phyloP scores from a whole-genome alignment of 2,888 invertebrate genomes.

The Caenorhabditis sp. region DNA sequence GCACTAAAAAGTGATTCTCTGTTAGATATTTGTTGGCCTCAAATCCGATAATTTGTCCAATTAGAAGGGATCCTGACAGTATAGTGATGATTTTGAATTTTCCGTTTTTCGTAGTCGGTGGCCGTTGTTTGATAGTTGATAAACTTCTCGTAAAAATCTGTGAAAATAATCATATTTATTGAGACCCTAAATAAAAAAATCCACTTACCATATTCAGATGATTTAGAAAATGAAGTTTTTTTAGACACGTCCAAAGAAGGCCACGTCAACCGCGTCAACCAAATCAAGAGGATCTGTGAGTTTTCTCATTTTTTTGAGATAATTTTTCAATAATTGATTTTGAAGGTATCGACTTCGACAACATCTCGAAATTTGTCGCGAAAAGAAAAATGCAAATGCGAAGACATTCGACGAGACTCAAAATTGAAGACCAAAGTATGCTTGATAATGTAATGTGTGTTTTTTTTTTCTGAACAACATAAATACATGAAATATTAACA shows the following conservation, averaged over 20 bases:
- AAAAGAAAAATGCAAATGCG: conserved; percentile 40
- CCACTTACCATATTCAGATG: neutral
- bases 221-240: neutral
- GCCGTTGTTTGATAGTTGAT: neutral
- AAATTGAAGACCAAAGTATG: conserved; percentile 57
- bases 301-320: neutral
- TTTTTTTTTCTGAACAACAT: neutral
- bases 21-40: neutral
- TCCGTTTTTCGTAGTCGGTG: neutral
- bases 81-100: neutral
- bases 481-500: neutral
- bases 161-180: neutral
- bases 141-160: conserved; percentile 2
- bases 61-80: conserved; percentile 10
- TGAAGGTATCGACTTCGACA: conserved; percentile 15
- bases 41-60: conserved; percentile 17
- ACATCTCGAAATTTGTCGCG: conserved; percentile 4
- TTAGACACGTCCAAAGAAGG: neutral
- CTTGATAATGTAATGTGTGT: conserved; percentile 19
- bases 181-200: neutral
- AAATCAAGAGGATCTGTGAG: neutral
- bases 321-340: conserved; percentile 2
- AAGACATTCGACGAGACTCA: conserved; percentile 49
- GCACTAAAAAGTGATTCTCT: neutral
- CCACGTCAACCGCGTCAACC: neutral